Percentiles rank a stretch among this genome's conserved stretches.
Conservation (phyloP, 2,888 invertebrate genomes). For the Eupithecia inturbata region DNA sequence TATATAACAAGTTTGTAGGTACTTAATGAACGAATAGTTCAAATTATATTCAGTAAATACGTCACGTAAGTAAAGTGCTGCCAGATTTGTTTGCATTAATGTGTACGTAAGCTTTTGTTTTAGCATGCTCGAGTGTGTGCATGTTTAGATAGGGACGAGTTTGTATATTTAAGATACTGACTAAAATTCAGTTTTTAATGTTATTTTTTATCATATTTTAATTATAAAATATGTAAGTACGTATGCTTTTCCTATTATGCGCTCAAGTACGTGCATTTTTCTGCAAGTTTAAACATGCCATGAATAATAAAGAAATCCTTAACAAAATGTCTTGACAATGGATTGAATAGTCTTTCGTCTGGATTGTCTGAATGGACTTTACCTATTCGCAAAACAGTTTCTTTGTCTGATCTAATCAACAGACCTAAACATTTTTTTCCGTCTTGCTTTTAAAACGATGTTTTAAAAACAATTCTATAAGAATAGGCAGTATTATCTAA, state of each 20-base stretch:
- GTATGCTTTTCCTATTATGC: neutral
- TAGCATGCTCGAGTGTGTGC: conserved; percentile 21
- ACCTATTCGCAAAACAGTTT: neutral
- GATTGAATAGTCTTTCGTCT: neutral
- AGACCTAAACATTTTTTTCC: neutral
- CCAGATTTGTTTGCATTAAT: conserved; percentile 10
- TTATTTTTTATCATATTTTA: conserved; percentile 4
- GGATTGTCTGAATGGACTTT: neutral
- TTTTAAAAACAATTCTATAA: neutral
- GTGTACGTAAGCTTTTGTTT: conserved; percentile 21
- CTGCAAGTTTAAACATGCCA: neutral
- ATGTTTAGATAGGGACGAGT: conserved; percentile 25
- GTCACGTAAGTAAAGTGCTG: conserved; percentile 16
- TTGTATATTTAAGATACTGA: conserved; percentile 22
- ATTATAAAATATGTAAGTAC: neutral
- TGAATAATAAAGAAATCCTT: neutral
- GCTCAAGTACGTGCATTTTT: neutral
- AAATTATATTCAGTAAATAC: conserved; percentile 18
- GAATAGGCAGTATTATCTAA: neutral
- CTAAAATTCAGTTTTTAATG: conserved; percentile 16
- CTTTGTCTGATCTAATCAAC: neutral
- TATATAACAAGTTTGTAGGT: conserved; percentile 14
- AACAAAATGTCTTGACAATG: neutral
- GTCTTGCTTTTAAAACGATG: neutral
- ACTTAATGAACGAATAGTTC: conserved; percentile 25